Evolutionary conservation across 2,888 invertebrate genomes (phyloP).

Genomic region (Cataglyphis altisquamis): DNA sequence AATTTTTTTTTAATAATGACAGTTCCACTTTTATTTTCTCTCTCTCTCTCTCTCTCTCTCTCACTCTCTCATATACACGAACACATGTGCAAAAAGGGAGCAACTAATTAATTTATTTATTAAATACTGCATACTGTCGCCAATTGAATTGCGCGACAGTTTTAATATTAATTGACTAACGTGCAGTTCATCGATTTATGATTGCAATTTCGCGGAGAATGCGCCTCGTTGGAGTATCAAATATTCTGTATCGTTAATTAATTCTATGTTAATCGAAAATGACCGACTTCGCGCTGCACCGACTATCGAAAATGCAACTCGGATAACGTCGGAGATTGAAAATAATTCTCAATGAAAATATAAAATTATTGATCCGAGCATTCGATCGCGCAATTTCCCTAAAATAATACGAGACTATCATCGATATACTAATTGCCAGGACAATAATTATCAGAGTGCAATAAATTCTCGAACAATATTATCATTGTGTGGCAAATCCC

Average conservation of each 20-base stretch:
- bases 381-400: background rate
- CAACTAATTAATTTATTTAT: constrained; percentile 20
- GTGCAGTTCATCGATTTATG: constrained; percentile 32
- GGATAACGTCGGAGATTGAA: constrained; percentile 1
- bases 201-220: constrained; percentile 8
- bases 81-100: background rate
- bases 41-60: background rate
- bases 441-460: background rate
- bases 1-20: no score
- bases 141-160: constrained; percentile 8
- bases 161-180: constrained; percentile 37
- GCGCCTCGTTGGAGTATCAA: background rate
- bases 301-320: background rate
- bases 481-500: background rate
- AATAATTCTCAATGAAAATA: constrained; percentile 13
- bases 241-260: constrained; percentile 32
- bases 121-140: background rate
- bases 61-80: background rate
- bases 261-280: constrained; percentile 36
- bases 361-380: background rate
- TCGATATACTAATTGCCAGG: background rate
- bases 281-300: background rate
- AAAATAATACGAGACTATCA: background rate
- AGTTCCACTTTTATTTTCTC: background rate
- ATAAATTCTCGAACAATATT: background rate